These are phyloP conservation scores for Acrossocheilus wenchowensis DNA, from an alignment of 2,797 vertebrate species.

Conservation along the genomic window DNA sequence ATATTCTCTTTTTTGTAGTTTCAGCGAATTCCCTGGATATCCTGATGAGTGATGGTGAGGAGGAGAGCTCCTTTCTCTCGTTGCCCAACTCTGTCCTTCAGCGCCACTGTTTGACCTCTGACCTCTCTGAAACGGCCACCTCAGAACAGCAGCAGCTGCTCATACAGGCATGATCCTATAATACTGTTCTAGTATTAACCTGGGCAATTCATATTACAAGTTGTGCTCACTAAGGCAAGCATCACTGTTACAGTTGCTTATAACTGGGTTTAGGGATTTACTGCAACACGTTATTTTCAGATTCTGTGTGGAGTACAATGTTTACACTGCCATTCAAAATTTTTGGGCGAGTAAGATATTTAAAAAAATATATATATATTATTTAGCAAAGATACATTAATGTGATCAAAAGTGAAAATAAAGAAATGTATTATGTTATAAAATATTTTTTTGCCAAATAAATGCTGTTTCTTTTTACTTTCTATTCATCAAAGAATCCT, in stretches of 20 bases:
- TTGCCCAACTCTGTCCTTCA: slow-evolving; percentile 73
- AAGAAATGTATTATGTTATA: not conserved
- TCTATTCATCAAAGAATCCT: not conserved
- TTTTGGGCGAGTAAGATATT: not conserved
- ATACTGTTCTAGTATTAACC: not conserved
- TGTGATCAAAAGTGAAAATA: not conserved
- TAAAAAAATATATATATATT: not conserved
- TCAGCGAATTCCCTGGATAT: slow-evolving; percentile 80
- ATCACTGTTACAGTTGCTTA: not conserved
- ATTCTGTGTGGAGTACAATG: not conserved
- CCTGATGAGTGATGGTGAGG: slow-evolving; percentile 79
- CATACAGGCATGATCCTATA: slow-evolving; percentile 71
- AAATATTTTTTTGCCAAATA: not conserved
- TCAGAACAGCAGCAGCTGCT: slow-evolving; percentile 74
- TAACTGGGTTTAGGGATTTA: not conserved
- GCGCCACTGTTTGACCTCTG: slow-evolving; percentile 73
- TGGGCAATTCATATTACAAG: not conserved
- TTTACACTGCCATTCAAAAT: not conserved
- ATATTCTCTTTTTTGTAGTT: not conserved
- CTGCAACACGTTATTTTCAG: not conserved
- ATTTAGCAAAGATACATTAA: not conserved
- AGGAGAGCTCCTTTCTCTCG: slow-evolving; percentile 73
- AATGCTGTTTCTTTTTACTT: not conserved
- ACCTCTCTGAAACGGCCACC: slow-evolving; percentile 66
- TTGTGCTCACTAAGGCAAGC: not conserved